Base-by-base conservation (phyloP, 2,888 invertebrate genomes). In the Drosophila kanekoi region DNA sequence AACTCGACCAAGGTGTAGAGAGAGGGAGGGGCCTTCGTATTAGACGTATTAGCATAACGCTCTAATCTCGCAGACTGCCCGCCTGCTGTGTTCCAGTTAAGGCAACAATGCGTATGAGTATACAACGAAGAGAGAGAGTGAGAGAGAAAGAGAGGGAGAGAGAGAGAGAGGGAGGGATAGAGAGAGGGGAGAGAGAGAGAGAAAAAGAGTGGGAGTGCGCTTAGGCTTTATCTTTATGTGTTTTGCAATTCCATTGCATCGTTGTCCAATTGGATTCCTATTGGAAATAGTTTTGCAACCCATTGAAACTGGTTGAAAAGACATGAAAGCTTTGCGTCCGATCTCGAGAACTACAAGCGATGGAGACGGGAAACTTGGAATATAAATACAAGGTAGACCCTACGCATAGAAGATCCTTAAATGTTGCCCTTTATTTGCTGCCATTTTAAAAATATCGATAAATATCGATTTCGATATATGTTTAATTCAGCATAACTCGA, bases 41-140 rank as follows among this genome's bases (percentile, higher is more conserved):
- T 14, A 60, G 32, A 44, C 20, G 51, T 66, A 76, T 75, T 76
- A 76, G 72, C 76, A 75, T 76, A 71, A 63, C 45, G 45, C 43
- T 60, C 63, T 75, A 63, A 72, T 75, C 65, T 74, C 37, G 38
- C 63, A 61, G 58, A 59, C 56, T 63, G 52, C n/a, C 43, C 56
- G 65, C 59, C 33, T 45, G 33, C 60, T 53, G 53, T 41, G 53
- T 43, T 53, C 43, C 53, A 53, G 18, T 33, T 35, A 32, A 41
- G 28, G 18, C 35, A 11, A 13, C 28, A 35, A 35, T 10, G 41
- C 4, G 23, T 23, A 9, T 14, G 43, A 14, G 5, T 28, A 8
- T 28, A 28, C 28, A 28, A 51, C 9, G 18, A 9, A 9, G 23
- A 10, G 5, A 1, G 11, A n/a, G 35, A 35, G 20, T 13, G n/a